A percentile compares a stretch with the other conserved stretches of the same genome.
phyloP scores from a whole-genome alignment of 1,140 invertebrate species.

The Grapholita molesta region DNA sequence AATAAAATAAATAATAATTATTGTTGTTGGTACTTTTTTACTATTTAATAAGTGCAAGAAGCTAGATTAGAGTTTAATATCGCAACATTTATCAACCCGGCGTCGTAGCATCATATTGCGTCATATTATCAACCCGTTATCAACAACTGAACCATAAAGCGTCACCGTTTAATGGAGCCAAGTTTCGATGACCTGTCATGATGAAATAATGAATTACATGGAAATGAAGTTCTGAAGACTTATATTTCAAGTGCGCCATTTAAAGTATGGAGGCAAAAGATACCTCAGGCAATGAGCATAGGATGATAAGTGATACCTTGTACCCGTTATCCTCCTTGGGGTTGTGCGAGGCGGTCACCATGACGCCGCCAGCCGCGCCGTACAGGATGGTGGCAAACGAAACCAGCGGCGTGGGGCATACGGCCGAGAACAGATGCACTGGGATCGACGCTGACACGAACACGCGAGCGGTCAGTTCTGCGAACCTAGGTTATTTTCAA shows the following conservation, averaged over 20 bases:
- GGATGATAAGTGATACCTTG: constrained; percentile 84
- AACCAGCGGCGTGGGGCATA: constrained; percentile 96
- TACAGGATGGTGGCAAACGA: constrained; percentile 88
- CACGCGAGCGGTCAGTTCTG: constrained; percentile 91
- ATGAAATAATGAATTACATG: too few species aligned
- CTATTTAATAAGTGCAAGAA: too few species aligned
- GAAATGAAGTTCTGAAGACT: too few species aligned
- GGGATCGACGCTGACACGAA: constrained; percentile 88
- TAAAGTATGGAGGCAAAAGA: constrained; percentile 86
- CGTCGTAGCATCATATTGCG: too few species aligned
- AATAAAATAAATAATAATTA: too few species aligned
- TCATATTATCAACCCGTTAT: too few species aligned
- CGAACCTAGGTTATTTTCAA: constrained; percentile 95
- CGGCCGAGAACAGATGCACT: constrained; percentile 90
- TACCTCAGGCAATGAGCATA: constrained; percentile 83
- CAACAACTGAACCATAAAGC: too few species aligned
- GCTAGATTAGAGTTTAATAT: too few species aligned
- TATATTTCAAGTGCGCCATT: constrained; percentile 83
- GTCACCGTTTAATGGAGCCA: too few species aligned
- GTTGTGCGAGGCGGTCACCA: constrained; percentile 99
- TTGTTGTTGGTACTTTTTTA: too few species aligned
- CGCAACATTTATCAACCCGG: too few species aligned
- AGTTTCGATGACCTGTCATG: too few species aligned
- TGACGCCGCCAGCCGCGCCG: constrained; percentile 89
- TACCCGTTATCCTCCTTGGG: constrained; percentile 99